phyloP scores from a whole-genome alignment of 2,797 vertebrate genomes.

The Rhabdophis nuchalis region DNA sequence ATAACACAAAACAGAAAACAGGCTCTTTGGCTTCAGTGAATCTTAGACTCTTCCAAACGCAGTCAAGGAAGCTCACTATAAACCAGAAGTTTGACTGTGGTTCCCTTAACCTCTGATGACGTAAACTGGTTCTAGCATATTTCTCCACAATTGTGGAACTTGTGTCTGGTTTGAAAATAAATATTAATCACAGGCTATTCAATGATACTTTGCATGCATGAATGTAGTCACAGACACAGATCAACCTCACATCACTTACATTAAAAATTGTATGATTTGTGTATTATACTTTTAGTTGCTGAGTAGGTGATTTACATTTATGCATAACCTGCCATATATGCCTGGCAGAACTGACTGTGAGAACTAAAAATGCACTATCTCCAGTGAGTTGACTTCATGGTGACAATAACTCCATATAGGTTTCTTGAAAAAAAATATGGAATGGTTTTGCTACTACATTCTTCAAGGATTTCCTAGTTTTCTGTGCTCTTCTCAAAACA shows the following conservation, averaged over 20 bases:
- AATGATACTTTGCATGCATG: neutral
- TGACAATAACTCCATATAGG: neutral
- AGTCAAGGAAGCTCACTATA: constrained; percentile 42
- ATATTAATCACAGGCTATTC: neutral
- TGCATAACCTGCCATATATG: neutral
- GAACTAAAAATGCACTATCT: neutral
- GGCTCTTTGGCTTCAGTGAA: neutral
- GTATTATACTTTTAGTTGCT: neutral
- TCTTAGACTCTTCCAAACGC: constrained; percentile 27
- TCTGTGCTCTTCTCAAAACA: neutral
- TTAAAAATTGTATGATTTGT: neutral
- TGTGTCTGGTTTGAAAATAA: neutral
- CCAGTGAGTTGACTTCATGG: neutral
- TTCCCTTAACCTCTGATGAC: constrained; percentile 37
- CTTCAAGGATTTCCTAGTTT: neutral
- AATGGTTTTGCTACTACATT: neutral
- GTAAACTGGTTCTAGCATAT: constrained; percentile 19
- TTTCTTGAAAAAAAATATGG: neutral
- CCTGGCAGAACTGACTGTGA: neutral
- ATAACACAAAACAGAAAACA: constrained; percentile 33
- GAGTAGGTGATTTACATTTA: neutral
- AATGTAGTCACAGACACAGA: neutral
- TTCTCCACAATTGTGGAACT: neutral
- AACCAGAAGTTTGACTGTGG: constrained; percentile 27
- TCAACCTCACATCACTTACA: neutral